phyloP scores from a whole-genome alignment of 2,113 vertebrate species.

The Syrrhaptes paradoxus region DNA sequence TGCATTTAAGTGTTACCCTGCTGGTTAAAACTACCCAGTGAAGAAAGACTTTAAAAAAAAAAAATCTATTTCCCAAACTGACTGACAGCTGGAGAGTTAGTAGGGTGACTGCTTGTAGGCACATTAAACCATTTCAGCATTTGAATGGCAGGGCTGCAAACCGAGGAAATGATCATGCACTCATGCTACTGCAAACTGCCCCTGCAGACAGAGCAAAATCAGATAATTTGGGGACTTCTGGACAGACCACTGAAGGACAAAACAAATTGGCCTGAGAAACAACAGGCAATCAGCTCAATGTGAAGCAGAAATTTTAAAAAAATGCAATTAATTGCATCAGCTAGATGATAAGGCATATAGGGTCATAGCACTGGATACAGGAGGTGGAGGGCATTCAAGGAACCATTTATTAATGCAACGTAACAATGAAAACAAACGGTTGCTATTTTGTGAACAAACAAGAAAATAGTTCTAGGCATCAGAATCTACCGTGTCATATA shows the following conservation, averaged over 20 bases:
- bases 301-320: neutral
- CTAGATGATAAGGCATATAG: neutral
- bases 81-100: neutral
- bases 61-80: neutral
- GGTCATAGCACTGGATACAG: neutral
- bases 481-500: neutral
- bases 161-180: neutral
- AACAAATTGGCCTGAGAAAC: neutral
- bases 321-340: neutral
- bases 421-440: neutral
- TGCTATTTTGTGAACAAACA: neutral
- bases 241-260: neutral
- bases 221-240: neutral
- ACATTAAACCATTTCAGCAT: neutral
- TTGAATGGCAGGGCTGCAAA: conserved; percentile 28
- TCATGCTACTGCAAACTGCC: neutral
- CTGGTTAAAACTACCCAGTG: neutral
- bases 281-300: neutral
- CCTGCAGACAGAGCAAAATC: neutral
- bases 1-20: neutral
- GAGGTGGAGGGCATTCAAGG: neutral
- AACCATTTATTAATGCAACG: neutral
- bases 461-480: neutral
- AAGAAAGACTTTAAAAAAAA: neutral
- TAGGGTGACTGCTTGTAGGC: neutral